Conservation (phyloP, 2,113 vertebrate genomes). For the Solea senegalensis region DNA sequence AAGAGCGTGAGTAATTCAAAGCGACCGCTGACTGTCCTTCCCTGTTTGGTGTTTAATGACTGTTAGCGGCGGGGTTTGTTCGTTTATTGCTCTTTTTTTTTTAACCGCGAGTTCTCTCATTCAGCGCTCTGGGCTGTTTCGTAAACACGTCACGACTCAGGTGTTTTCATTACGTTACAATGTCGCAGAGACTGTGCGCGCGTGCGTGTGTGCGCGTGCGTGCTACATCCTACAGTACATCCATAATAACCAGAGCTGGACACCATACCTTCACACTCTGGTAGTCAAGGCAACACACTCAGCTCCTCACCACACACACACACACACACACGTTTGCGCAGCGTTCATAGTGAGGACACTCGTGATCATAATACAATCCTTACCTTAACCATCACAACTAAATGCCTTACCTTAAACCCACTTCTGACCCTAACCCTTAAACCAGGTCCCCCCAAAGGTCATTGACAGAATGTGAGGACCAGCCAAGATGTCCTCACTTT, state of each 20-base stretch:
- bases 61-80: background rate
- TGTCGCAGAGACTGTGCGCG: conserved; percentile 65
- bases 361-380: background rate
- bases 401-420: too few relatives aligned
- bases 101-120: background rate
- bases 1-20: conserved; percentile 84
- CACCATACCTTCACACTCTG: conserved; percentile 68
- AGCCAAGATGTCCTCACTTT: too few relatives aligned
- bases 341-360: background rate
- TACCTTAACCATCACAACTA: too few relatives aligned
- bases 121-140: conserved; percentile 43
- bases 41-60: conserved; percentile 15
- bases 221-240: conserved; percentile 19
- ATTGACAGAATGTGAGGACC: too few relatives aligned
- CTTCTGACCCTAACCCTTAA: too few relatives aligned
- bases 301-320: conserved; percentile 8
- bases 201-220: background rate
- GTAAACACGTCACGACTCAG: conserved; percentile 74
- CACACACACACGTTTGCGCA: conserved; percentile 2
- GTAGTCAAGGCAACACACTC: conserved; percentile 74
- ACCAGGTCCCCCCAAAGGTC: too few relatives aligned
- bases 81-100: too few relatives aligned
- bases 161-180: conserved; percentile 65
- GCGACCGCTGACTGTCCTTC: conserved; percentile 31
- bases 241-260: conserved; percentile 54